phyloP scores from a whole-genome alignment of 2,888 invertebrate species.

The Drosophila cracens region DNA sequence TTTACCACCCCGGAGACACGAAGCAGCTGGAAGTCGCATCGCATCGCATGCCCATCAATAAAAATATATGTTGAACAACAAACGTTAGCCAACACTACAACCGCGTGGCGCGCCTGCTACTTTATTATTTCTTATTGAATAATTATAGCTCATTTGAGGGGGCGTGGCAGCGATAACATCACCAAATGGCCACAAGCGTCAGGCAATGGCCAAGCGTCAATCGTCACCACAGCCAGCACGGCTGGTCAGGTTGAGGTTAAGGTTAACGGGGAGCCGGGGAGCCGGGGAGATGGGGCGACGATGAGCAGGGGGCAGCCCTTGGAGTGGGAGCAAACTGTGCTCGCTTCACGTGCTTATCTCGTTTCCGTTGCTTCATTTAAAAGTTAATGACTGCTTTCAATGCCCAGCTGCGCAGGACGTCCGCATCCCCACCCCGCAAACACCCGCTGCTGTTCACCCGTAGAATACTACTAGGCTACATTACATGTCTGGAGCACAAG shows the following conservation, averaged over 20 bases:
- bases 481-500: constrained; percentile 25
- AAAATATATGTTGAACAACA: constrained; percentile 46
- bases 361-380: constrained; percentile 80
- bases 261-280: constrained; percentile 2
- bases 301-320: background rate
- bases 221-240: constrained; percentile 42
- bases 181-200: constrained; percentile 52
- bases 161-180: constrained; percentile 63
- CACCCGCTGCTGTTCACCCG: background rate
- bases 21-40: constrained; percentile 38
- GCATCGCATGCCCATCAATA: constrained; percentile 71
- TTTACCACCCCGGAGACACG: constrained; percentile 21
- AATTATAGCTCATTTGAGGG: constrained; percentile 83
- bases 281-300: background rate
- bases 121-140: constrained; percentile 84
- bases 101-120: constrained; percentile 41
- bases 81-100: constrained; percentile 18
- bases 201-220: constrained; percentile 40
- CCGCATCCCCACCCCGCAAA: background rate
- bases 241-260: constrained; percentile 4
- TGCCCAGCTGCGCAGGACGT: constrained; percentile 55
- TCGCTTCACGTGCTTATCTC: constrained; percentile 79
- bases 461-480: background rate
- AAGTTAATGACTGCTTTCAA: constrained; percentile 82
- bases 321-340: constrained; percentile 12